Evolutionary conservation across 2,797 vertebrate species (phyloP).

Genomic region (Cyprinodon diabolis): DNA sequence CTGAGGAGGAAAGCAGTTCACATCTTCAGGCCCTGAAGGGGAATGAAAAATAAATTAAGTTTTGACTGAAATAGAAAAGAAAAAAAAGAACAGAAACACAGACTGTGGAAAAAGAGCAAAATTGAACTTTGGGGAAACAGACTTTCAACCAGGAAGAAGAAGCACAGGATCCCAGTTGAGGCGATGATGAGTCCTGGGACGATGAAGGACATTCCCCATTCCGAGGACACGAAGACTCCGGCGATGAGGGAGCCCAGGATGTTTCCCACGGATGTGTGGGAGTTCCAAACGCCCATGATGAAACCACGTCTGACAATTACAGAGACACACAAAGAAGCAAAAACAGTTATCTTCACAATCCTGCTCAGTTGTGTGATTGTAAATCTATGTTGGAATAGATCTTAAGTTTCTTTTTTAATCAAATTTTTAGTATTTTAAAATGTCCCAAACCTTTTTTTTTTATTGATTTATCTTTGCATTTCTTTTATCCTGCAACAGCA

Average conservation of each 20-base stretch:
- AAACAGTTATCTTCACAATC: neutral
- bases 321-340: conserved; percentile 28
- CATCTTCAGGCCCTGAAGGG: conserved; percentile 91
- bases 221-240: conserved; percentile 85
- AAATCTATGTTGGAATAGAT: no score
- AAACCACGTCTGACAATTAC: conserved; percentile 86
- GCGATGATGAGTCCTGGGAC: conserved; percentile 91
- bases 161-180: conserved; percentile 86
- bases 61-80: neutral
- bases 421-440: no score
- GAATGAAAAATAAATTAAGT: conserved; percentile 7
- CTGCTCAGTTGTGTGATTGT: neutral
- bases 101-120: neutral
- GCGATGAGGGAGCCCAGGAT: conserved; percentile 96
- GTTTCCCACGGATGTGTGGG: conserved; percentile 97
- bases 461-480: no score
- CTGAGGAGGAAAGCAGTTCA: conserved; percentile 86
- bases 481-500: no score
- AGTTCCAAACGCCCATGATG: conserved; percentile 99
- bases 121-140: conserved; percentile 61
- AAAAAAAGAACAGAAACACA: neutral
- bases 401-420: neutral
- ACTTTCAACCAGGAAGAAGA: conserved; percentile 98
- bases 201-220: conserved; percentile 94
- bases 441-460: no score